A percentile compares a stretch with the other conserved stretches of the same genome.
phyloP scores from a whole-genome alignment of 2,113 vertebrate genomes.

The Stigmatopora argus region DNA sequence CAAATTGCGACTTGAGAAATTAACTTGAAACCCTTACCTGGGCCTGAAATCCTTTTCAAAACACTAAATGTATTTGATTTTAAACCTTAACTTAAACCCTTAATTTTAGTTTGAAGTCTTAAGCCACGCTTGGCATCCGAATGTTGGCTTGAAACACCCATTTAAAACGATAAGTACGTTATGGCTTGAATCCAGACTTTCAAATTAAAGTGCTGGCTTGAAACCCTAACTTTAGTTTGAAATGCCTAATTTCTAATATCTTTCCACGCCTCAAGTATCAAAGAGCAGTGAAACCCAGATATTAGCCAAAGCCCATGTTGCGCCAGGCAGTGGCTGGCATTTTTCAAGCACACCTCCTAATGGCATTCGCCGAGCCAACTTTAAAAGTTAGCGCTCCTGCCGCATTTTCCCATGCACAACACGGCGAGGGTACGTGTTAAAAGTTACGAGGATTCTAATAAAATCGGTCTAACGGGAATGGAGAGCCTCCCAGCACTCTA shows the following conservation, averaged over 20 bases:
- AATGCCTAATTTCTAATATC: constrained; percentile 54
- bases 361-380: constrained; percentile 50
- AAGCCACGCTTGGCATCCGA: neutral
- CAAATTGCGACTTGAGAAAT: neutral
- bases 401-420: neutral
- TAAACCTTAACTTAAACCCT: neutral
- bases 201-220: neutral
- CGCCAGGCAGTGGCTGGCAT: constrained; percentile 42
- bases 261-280: constrained; percentile 39
- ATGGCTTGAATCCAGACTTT: neutral
- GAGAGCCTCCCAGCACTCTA: constrained; percentile 9
- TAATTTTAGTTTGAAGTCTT: neutral
- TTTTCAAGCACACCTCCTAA: constrained; percentile 66
- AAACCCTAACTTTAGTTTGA: neutral
- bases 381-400: neutral
- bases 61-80: neutral
- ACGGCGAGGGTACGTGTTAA: neutral
- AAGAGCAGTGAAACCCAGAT: constrained; percentile 13
- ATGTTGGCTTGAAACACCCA: neutral
- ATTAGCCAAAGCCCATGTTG: neutral
- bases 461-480: constrained; percentile 3
- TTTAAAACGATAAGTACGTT: neutral
- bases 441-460: constrained; percentile 23
- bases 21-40: neutral
- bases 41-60: neutral